Evolutionary conservation across 2,113 vertebrate species (phyloP), one percentile per base, ranked within the genome.

Genomic region (Heloderma charlesbogerti): DNA sequence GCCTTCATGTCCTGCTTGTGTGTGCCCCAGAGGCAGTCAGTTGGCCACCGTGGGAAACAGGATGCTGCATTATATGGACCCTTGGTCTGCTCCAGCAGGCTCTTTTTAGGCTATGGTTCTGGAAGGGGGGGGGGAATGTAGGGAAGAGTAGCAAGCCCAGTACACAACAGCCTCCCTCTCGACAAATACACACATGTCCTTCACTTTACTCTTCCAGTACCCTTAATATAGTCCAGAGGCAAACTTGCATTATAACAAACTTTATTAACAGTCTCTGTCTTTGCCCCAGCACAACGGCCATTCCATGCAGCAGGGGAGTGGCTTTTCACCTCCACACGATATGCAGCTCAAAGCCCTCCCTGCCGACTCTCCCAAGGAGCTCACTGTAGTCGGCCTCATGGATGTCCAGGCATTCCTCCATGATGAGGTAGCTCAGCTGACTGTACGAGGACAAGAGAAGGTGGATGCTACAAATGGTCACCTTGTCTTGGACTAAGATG

Each of bases 321-420:
- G 0, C 2, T 2, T 0, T 2, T 87, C 93, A 97, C 12, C 89
- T n/a, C 97, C 97, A 97, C 8, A 15, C 0, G 31, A 97, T 93
- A 66, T 88, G 67, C 88, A 97, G 69, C 0, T 94, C 94, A 43
- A 95, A 88, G 1, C 4, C 75, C 72, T 90, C 93, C 86, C 72
- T 89, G 6, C 37, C 9, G 7, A 67, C 92, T 0, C 43, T 10
- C 51, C 83, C 90, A 86, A 96, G 31, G 7, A 96, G 93, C 84
- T 29, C 0, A 7, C 94, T 91, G 3, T 95, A 95, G 92, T 97
- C 94, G 3, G 93, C 89, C 27, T 92, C 92, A 45, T 91, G 88
- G 63, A 97, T 34, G 16, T 95, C 90, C 0, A 1, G 93, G 90
- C 97, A 97, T 83, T 3, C 86, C 10, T 90, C 86, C 88, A 97